Evolutionary conservation across 2,113 vertebrate species (phyloP), one percentile per base, ranked within the genome.

Genomic region (Hyla sarda): DNA sequence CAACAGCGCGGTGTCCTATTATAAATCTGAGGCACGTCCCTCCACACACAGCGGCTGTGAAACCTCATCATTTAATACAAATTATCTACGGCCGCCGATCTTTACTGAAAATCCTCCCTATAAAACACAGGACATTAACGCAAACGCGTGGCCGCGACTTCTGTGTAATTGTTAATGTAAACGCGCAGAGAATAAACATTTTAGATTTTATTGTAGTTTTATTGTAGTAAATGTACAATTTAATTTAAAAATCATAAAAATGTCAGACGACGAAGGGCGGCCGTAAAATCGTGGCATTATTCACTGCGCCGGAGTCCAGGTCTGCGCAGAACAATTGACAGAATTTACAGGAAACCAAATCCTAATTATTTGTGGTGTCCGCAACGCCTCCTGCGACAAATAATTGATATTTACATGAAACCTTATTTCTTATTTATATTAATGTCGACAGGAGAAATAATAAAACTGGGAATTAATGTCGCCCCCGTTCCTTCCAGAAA

Each of bases 181-280:
- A 65, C 16, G 65, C 13, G 16, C 65, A 3, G 30, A 69, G 65
- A 37, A 34, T 69, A 69, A 69, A 69, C 65, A 47, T n/a, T 21
- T 30, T 52, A 52, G 1, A 48, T 50, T 78, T 78, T 78, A 30
- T 78, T 50, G 41, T 50, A 54, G 23, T 50, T 78, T 78, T 78
- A 30, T 78, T 50, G 41, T 50, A 54, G 23, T 21, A 69, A 50
- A 78, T 50, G 75, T 25, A 48, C 47, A 78, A 30, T 30, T 54
- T 54, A 25, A 52, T 78, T 32, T 52, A 54, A 78, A 78, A 56
- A 78, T 52, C 21, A 78, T 54, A 56, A 78, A 54, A 19, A 54
- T 54, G 25, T 32, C 28, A 78, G 32, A 32, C 13, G 62, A 65
- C 13, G 65, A 34, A 34, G 65, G 21, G 65, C 65, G 32, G 65